These are phyloP conservation scores for Brotula barbata DNA, from an alignment of 2,797 vertebrate species.

Conservation along the genomic window DNA sequence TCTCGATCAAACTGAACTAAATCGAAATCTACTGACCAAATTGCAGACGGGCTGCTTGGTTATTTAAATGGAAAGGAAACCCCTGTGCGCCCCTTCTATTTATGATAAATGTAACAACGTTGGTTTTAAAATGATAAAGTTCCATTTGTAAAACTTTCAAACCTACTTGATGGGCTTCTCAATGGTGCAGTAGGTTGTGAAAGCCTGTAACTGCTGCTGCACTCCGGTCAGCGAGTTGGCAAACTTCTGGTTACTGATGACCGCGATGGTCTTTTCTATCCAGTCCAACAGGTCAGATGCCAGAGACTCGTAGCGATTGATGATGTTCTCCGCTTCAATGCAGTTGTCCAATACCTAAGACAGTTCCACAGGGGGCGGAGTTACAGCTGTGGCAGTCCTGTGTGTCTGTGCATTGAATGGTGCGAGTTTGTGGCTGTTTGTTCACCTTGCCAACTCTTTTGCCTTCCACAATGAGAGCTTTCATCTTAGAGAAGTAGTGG, in stretches of 20 bases:
- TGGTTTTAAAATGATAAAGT: no score
- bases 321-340: constrained; percentile 86
- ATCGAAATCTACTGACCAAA: no score
- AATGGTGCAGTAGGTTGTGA: constrained; percentile 93
- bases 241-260: constrained; percentile 95
- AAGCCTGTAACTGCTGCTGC: constrained; percentile 95
- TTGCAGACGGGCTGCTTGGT: no score
- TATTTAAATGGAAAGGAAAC: no score
- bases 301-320: constrained; percentile 85
- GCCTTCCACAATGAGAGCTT: constrained; percentile 94
- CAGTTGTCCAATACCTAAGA: constrained; percentile 89
- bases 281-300: constrained; percentile 89
- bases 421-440: fast-evolving
- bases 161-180: constrained; percentile 93
- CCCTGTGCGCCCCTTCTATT: no score
- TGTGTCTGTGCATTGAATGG: no score
- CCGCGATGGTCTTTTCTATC: constrained; percentile 88
- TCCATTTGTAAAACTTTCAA: no score
- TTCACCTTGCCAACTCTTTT: constrained; percentile 94
- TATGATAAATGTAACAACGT: no score
- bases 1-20: no score
- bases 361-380: no score
- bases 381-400: no score
- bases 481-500: constrained; percentile 99
- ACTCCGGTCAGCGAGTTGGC: constrained; percentile 92